These are phyloP conservation scores for Meriones unguiculatus DNA, from an alignment of 2,113 vertebrate species.

Conservation along the genomic window DNA sequence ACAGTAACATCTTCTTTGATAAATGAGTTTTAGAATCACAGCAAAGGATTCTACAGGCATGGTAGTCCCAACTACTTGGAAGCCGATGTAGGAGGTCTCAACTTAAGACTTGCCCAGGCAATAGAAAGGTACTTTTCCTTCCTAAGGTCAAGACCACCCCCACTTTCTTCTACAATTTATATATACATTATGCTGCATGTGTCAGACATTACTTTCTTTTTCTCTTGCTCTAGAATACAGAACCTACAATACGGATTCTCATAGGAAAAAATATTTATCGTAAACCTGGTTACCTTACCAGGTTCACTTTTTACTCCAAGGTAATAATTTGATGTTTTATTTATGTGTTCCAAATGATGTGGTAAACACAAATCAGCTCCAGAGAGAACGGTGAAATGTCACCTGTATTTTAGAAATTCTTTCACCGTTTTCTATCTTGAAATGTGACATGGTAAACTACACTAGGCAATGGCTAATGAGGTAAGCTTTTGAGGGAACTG, in stretches of 20 bases:
- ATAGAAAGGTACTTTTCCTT: background rate
- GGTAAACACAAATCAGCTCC: constrained; percentile 36
- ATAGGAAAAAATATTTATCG: constrained; percentile 22
- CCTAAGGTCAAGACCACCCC: background rate
- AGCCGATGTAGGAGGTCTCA: background rate
- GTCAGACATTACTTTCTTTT: background rate
- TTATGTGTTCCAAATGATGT: constrained; percentile 7
- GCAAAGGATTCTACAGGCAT: background rate
- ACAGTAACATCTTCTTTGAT: constrained; percentile 26
- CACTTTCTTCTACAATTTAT: background rate
- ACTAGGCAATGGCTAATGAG: constrained; percentile 5
- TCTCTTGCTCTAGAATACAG: background rate
- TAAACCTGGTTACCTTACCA: background rate
- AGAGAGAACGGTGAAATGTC: constrained; percentile 26
- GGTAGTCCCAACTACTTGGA: background rate
- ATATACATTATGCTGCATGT: background rate
- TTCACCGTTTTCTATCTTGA: background rate
- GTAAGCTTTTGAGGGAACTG: background rate
- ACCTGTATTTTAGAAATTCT: constrained; percentile 30
- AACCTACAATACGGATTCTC: background rate
- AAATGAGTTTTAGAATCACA: constrained; percentile 30
- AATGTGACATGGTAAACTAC: background rate
- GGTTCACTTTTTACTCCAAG: background rate
- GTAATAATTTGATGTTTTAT: constrained; percentile 32
- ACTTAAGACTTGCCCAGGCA: background rate